These are phyloP conservation scores for Craniophora ligustri DNA, from an alignment of 2,888 invertebrate species.

Conservation along the genomic window DNA sequence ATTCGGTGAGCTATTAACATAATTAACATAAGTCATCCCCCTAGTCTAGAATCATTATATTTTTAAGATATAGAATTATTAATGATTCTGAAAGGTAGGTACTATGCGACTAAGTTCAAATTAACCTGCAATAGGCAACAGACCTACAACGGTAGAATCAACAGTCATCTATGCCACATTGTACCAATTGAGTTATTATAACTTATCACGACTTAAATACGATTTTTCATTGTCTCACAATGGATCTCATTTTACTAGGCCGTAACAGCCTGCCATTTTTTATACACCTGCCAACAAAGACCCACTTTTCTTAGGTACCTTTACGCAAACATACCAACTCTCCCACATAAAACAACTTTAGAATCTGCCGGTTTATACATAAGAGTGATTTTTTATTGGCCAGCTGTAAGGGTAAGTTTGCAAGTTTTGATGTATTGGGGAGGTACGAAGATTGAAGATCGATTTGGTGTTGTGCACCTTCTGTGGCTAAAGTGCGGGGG, in stretches of 20 bases:
- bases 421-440: constrained; percentile 53
- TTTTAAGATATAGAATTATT: too few relatives aligned
- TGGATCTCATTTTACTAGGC: constrained; percentile 56
- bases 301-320: constrained; percentile 64
- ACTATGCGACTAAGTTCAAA: too few relatives aligned
- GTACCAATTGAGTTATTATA: not conserved
- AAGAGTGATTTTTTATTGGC: constrained; percentile 11
- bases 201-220: not conserved
- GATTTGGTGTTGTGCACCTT: constrained; percentile 51
- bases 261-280: constrained; percentile 68
- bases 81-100: too few relatives aligned
- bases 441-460: constrained; percentile 56
- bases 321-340: constrained; percentile 43
- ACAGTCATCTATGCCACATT: too few relatives aligned
- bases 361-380: constrained; percentile 9
- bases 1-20: too few relatives aligned
- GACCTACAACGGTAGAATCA: too few relatives aligned
- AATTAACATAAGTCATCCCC: too few relatives aligned
- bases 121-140: too few relatives aligned
- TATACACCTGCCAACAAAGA: constrained; percentile 74
- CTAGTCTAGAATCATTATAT: too few relatives aligned
- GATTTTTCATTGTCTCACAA: not conserved
- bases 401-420: constrained; percentile 29
- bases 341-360: not conserved
- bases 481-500: constrained; percentile 44